Evolutionary conservation across 2,888 invertebrate genomes (phyloP).

Genomic region (Odontocolon sp.): DNA sequence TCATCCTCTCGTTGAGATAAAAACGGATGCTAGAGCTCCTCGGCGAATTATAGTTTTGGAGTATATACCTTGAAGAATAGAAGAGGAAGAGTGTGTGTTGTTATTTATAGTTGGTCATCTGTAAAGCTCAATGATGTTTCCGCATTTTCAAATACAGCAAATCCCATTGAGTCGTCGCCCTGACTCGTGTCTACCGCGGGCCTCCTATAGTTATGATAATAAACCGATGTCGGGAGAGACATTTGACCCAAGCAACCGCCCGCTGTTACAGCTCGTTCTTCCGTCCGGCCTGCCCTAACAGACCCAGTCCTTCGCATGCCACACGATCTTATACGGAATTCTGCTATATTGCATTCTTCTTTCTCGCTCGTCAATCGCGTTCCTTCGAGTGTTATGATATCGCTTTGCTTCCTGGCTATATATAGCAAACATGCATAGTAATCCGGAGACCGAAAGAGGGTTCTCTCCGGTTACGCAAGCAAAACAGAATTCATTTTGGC

Average conservation of each 20-base stretch:
- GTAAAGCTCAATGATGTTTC: constrained; percentile 20
- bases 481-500: constrained; percentile 29
- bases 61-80: neutral
- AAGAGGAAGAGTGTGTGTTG: neutral
- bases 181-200: constrained; percentile 33
- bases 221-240: constrained; percentile 77
- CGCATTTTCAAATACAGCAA: constrained; percentile 31
- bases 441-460: neutral
- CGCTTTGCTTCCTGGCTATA: constrained; percentile 64
- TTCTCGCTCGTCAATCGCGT: constrained; percentile 28
- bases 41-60: neutral
- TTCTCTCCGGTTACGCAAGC: constrained; percentile 31
- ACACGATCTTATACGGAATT: constrained; percentile 49
- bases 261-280: constrained; percentile 76
- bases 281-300: constrained; percentile 65
- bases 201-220: constrained; percentile 61
- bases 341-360: constrained; percentile 24
- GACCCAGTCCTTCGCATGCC: constrained; percentile 13
- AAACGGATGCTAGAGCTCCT: neutral
- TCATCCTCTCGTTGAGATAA: neutral
- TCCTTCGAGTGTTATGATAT: constrained; percentile 71
- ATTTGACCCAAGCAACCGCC: constrained; percentile 78
- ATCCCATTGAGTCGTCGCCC: constrained; percentile 43
- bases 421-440: constrained; percentile 11
- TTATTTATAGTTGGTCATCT: neutral